phyloP scores from a whole-genome alignment of 2,113 vertebrate species.

The Mionectes macconnelli region DNA sequence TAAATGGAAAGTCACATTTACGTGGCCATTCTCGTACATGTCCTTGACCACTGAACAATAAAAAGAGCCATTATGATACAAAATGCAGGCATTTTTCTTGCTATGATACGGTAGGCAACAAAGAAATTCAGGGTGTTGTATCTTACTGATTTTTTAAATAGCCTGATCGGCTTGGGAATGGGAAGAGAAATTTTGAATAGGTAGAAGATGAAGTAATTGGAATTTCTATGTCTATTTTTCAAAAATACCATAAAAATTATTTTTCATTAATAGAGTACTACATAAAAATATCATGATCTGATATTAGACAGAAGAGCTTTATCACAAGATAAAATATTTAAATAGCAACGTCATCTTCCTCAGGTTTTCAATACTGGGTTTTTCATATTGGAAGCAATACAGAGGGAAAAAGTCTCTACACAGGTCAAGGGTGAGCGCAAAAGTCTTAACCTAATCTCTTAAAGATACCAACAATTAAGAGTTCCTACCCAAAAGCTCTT shows the following conservation, averaged over 20 bases:
- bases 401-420: background rate
- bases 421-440: background rate
- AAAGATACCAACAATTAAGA: background rate
- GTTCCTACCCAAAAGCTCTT: background rate
- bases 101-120: background rate
- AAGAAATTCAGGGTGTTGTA: background rate
- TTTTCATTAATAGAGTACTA: background rate
- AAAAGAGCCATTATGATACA: background rate
- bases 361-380: background rate
- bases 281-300: background rate
- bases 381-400: background rate
- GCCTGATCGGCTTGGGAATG: background rate
- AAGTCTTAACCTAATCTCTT: background rate
- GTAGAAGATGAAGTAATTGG: background rate
- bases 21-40: background rate
- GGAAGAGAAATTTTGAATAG: background rate
- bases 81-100: background rate
- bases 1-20: background rate
- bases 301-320: background rate
- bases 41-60: background rate
- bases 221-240: background rate
- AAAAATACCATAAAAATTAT: background rate
- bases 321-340: background rate
- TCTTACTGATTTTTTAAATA: background rate
- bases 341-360: background rate